Evolutionary conservation across 2,888 invertebrate species (phyloP), one percentile per base, ranked within the genome.

Genomic region (Tenthredo mesomela): DNA sequence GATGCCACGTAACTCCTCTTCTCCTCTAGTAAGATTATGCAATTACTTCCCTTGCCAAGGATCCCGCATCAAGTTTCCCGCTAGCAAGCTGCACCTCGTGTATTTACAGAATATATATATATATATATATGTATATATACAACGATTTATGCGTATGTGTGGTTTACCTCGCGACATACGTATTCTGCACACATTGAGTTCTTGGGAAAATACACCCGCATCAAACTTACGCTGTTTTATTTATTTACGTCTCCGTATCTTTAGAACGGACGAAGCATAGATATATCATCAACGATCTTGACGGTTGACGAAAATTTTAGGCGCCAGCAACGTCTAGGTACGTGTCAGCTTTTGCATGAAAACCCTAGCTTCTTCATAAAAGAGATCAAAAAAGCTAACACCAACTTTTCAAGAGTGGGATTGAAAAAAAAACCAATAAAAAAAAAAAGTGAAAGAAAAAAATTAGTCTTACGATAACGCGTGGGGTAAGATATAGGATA

Each of bases 1-100:
- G 54, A 54, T 47, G 18, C 77, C 33, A 29, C 50, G 29, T 50
- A 47, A 25, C 77, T 77, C 33, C 77, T 54, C 25, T 54, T 40
- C 50, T 77, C 77, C 15, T 77, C 29, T 61, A 25, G 80, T 82
- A 33, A 82, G 65, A 82, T 82, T 82, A 82, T 43, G 82, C 82
- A 82, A 82, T 82, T 82, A 82, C 82, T 82, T 82, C 37, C 67
- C 67, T n/a, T 47, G 70, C 67, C 82, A 70, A 43, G 47, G 70
- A 70, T 67, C 15, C 47, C 18, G 61, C 80, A 65, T 58, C 61
- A 40, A 61, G 61, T 80, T 80, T 33, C 25, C 18, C 80, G 61
- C 61, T 29, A 77, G 50, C 82, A 43, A 0, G 29, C 82, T 82
- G 29, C 67, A 67, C 29, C 37, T 80, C 58, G 61, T 25, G 10